Evolutionary conservation across 2,888 invertebrate species (phyloP), one percentile per base, ranked within the genome.

Genomic region (Eretmocerus hayati): DNA sequence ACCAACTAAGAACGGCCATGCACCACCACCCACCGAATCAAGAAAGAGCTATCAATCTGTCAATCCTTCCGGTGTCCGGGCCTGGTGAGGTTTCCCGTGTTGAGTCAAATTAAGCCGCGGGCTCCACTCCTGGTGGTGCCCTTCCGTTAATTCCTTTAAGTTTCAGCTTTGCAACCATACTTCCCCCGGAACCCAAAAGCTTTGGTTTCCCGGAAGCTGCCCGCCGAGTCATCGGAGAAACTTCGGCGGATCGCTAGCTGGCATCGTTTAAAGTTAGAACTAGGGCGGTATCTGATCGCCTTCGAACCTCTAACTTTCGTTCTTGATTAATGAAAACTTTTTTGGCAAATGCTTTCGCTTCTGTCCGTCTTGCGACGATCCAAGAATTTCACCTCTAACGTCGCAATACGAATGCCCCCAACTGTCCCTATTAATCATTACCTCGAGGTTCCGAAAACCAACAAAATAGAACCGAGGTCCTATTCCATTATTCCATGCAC

Each of bases 21-120:
- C 79, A 80, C 79, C 80, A 81, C 79, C 78, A 81, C 74, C 78
- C 79, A 80, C 75, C 31, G 37, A 37, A 47, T 47, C 78, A 76
- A 79, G 80, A 80, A 81, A 80, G 77, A 80, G 78, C 80, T 80
- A 69, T 80, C 76, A 79, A 77, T 81, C 80, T 79, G 79, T 80
- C 79, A 80, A 80, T 81, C 81, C 77, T 80, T 74, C 75, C 76
- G 73, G 78, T 80, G 80, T 81, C 79, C 74, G 78, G 80, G 74
- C 81, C 80, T 77, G 78, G 80, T 80, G 76, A 80, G 78, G 72
- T 81, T 80, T 75, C 77, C 79, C 79, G 78, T 79, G 79, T 79
- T 80, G 78, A 80, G 81, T 81, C 80, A 79, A 81, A 81, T 81
- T 81, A 80, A 80, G 79, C 80, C 79, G 79, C 80, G 80, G 78